Conservation (phyloP, 1,140 invertebrate genomes). For the Drosophila rhopaloa region DNA sequence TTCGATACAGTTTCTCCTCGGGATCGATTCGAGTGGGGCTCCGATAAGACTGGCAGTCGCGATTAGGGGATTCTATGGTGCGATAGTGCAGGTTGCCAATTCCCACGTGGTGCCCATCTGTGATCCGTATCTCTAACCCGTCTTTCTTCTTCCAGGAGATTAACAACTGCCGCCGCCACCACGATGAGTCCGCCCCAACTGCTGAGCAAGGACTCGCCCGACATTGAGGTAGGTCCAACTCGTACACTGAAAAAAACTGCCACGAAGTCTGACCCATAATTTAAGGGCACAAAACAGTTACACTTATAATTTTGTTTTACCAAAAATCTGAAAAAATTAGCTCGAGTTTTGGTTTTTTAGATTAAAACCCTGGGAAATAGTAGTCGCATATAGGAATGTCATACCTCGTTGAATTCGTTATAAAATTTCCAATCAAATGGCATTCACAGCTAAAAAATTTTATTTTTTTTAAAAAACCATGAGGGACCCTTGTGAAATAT, state of each 20-base stretch:
- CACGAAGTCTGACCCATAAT: too few species aligned
- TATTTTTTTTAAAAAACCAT: too few species aligned
- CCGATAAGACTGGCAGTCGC: constrained; percentile 20
- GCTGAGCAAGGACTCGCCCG: constrained; percentile 88
- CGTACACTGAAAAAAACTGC: not conserved
- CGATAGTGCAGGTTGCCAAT: constrained; percentile 1
- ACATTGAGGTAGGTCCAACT: constrained; percentile 88
- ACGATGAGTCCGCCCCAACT: constrained; percentile 84
- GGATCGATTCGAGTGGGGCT: constrained; percentile 16
- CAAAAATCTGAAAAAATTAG: too few species aligned
- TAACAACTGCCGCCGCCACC: not conserved
- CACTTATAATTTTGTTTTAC: too few species aligned
- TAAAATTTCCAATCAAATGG: too few species aligned
- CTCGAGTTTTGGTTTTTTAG: too few species aligned
- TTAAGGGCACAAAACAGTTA: too few species aligned
- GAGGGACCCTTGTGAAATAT: too few species aligned
- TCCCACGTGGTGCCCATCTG: constrained; percentile 10
- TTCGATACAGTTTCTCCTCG: constrained; percentile 57
- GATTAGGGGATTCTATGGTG: constrained; percentile 5
- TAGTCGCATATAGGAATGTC: too few species aligned
- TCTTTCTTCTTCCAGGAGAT: not conserved
- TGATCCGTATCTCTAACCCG: not conserved
- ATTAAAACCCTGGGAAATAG: too few species aligned
- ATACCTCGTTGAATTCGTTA: too few species aligned
- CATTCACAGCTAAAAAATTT: too few species aligned